A percentile compares a stretch with the other conserved stretches of the same genome.
Evolutionary conservation across 1,140 invertebrate genomes (phyloP).

Genomic region (Cepaea nemoralis): DNA sequence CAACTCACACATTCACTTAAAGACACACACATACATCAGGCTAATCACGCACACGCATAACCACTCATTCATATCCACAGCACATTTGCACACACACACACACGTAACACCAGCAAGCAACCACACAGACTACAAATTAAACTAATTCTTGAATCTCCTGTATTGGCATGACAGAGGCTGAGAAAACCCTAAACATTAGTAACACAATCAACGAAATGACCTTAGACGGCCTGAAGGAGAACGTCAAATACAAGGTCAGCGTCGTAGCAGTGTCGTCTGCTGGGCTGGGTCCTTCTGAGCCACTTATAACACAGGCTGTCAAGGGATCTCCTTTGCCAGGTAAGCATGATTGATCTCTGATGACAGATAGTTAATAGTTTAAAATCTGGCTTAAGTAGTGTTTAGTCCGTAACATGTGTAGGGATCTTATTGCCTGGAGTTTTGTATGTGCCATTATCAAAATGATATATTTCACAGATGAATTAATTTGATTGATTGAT

Average conservation of each 20-base stretch:
- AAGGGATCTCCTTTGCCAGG: constrained; percentile 6
- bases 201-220: neutral
- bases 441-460: too few relatives aligned
- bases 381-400: too few relatives aligned
- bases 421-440: too few relatives aligned
- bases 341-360: too few relatives aligned
- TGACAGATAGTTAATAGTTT: too few relatives aligned
- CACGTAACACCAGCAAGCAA: neutral
- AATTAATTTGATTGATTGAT: too few relatives aligned
- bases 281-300: neutral
- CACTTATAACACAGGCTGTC: constrained; percentile 7
- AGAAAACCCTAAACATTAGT: constrained; percentile 1
- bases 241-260: constrained; percentile 7
- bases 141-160: neutral
- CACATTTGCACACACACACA: constrained; percentile 5
- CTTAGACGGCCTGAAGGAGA: neutral
- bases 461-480: too few relatives aligned
- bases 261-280: constrained; percentile 19
- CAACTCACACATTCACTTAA: too few relatives aligned
- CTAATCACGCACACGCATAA: too few relatives aligned
- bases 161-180: neutral
- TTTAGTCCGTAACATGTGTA: too few relatives aligned
- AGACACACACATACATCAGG: too few relatives aligned
- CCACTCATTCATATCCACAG: neutral
- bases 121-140: neutral